Percentiles rank a stretch among this genome's conserved stretches.
These are phyloP conservation scores for Phymanthus crucifer DNA, from an alignment of 92 coral and sea anemone genomes.

Conservation along the genomic window DNA sequence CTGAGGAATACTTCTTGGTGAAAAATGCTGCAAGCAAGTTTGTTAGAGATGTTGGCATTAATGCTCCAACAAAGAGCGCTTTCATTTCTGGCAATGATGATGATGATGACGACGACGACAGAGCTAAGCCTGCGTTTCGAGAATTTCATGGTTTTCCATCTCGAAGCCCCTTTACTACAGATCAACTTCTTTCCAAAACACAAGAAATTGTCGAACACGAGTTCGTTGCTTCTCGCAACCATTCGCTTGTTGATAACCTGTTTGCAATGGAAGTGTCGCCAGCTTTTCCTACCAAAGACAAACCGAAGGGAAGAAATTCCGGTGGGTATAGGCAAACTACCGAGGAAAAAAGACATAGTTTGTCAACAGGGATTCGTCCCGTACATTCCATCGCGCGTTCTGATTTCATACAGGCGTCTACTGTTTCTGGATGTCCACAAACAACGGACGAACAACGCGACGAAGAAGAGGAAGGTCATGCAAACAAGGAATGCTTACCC, in stretches of 20 bases:
- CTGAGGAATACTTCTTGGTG: not conserved
- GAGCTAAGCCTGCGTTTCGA: not conserved
- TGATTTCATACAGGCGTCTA: not conserved
- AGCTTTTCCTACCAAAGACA: constrained; percentile 9
- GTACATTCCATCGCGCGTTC: not conserved
- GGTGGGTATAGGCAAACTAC: not conserved
- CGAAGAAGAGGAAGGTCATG: not conserved
- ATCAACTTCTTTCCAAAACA: not conserved
- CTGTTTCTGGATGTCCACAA: not conserved
- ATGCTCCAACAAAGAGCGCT: not conserved
- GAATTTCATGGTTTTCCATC: not conserved
- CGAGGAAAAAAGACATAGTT: not conserved
- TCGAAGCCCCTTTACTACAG: constrained; percentile 20
- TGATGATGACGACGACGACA: not conserved
- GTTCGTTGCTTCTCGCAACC: not conserved
- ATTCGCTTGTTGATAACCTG: constrained; percentile 16
- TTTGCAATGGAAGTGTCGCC: constrained; percentile 36
- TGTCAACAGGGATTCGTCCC: not conserved
- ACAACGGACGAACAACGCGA: not conserved
- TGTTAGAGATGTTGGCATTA: constrained; percentile 1
- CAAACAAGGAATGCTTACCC: not conserved
- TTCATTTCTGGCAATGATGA: not conserved
- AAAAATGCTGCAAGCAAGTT: not conserved
- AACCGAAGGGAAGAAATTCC: not conserved
- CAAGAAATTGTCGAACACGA: constrained; percentile 18